A percentile compares a stretch with the other conserved stretches of the same genome.
Conservation (phyloP, 2,888 invertebrate genomes). For the Hymenopus coronatus region DNA sequence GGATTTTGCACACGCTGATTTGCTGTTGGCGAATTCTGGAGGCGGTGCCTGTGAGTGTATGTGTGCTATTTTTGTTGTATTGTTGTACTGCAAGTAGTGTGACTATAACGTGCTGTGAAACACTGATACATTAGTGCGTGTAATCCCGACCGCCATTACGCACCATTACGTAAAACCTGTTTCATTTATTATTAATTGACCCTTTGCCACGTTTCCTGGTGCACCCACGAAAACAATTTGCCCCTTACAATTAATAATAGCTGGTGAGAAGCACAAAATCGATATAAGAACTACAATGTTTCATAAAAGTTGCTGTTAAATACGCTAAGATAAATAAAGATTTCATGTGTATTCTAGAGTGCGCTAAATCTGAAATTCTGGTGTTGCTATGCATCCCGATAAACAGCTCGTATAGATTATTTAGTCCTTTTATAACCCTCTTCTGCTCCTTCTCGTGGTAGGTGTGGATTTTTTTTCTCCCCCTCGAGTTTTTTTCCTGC, state of each 20-base stretch:
- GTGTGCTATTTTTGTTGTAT: conserved; percentile 6
- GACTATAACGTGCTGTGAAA: neutral
- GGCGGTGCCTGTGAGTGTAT: conserved; percentile 5
- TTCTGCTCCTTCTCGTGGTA: neutral
- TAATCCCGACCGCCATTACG: conserved; percentile 26
- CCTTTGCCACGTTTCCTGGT: neutral
- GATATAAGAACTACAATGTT: neutral
- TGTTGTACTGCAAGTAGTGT: neutral
- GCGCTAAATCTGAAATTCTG: neutral
- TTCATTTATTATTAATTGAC: neutral
- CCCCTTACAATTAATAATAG: neutral
- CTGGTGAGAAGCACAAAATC: neutral
- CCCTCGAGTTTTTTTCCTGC: neutral
- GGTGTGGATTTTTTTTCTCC: neutral
- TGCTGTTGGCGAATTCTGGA: conserved; percentile 5
- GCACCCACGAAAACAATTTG: neutral
- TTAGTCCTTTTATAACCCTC: neutral
- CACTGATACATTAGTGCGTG: neutral
- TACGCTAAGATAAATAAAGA: neutral
- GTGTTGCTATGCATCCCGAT: neutral
- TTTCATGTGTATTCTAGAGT: neutral
- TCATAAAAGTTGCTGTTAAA: neutral
- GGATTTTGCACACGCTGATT: conserved; percentile 18
- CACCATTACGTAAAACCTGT: conserved; percentile 24
- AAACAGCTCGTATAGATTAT: neutral